phyloP scores from a whole-genome alignment of 1,140 invertebrate genomes.

The Drosophila fuyamai region DNA sequence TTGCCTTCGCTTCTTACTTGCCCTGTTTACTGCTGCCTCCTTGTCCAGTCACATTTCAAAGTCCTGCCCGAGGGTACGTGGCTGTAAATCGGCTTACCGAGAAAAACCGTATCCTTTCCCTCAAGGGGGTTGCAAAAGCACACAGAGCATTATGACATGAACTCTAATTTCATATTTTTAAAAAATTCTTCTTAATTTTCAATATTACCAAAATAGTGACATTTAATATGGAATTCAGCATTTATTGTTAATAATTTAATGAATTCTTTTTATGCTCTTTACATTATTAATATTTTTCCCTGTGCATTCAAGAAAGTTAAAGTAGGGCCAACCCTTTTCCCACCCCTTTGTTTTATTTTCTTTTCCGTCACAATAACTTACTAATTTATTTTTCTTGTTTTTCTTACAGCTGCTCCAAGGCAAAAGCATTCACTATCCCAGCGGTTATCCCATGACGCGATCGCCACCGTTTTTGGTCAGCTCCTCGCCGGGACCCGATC shows the following conservation, averaged over 20 bases:
- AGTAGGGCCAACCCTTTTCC: neutral
- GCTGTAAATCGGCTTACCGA: constrained; percentile 39
- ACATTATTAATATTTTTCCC: neutral
- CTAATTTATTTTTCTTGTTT: constrained; percentile 26
- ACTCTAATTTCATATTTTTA: no score
- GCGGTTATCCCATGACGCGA: constrained; percentile 86
- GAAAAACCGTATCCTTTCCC: constrained; percentile 23
- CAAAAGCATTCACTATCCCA: constrained; percentile 86
- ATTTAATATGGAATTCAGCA: no score
- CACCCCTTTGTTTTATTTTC: neutral
- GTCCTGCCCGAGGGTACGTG: constrained; percentile 30
- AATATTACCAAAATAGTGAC: no score
- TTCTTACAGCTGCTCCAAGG: constrained; percentile 89
- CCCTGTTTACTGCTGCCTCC: constrained; percentile 15
- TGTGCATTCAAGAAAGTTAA: constrained; percentile 17
- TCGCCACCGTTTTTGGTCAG: constrained; percentile 88
- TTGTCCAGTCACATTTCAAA: constrained; percentile 42
- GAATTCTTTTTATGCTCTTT: no score
- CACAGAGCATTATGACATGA: neutral
- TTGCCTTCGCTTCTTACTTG: constrained; percentile 10
- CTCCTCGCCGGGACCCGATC: constrained; percentile 89
- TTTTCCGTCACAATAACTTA: constrained; percentile 21
- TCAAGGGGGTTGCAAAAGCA: constrained; percentile 26
- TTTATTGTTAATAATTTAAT: no score
- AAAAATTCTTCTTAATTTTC: no score